Conservation (phyloP, 2,888 invertebrate genomes). For the Plagodis pulveraria region DNA sequence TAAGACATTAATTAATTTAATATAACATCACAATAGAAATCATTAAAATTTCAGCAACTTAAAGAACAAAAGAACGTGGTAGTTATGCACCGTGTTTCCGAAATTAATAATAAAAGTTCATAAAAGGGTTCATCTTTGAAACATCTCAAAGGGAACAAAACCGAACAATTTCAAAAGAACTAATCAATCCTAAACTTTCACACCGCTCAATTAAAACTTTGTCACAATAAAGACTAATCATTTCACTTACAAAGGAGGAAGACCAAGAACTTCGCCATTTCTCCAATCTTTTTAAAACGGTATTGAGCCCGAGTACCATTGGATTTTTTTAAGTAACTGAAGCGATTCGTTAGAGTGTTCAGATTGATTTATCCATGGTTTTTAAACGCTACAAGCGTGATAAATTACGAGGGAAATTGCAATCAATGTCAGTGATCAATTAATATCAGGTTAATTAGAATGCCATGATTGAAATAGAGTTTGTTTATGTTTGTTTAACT, state of each 20-base stretch:
- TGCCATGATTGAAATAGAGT: neutral
- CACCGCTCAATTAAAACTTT: conserved; percentile 1
- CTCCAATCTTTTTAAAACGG: neutral
- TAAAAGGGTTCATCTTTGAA: no score
- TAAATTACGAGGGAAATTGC: neutral
- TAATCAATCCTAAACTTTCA: conserved; percentile 1
- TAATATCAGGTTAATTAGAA: neutral
- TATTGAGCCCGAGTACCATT: neutral
- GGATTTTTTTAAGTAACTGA: conserved; percentile 3
- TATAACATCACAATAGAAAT: no score
- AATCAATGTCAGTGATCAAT: neutral
- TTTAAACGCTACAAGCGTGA: neutral
- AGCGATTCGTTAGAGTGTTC: neutral
- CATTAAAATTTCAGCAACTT: no score
- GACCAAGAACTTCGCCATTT: conserved; percentile 5
- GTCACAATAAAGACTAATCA: neutral
- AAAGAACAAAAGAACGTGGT: no score
- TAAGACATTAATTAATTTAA: no score
- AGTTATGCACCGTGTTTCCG: no score
- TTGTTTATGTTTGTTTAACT: neutral
- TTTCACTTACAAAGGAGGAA: conserved; percentile 6
- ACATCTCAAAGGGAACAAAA: neutral
- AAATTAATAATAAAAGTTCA: no score
- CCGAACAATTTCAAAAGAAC: neutral
- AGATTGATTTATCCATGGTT: neutral